A percentile compares a stretch with the other conserved stretches of the same genome.
phyloP scores from a whole-genome alignment of 2,888 invertebrate genomes.

The Notodonta ziczac region DNA sequence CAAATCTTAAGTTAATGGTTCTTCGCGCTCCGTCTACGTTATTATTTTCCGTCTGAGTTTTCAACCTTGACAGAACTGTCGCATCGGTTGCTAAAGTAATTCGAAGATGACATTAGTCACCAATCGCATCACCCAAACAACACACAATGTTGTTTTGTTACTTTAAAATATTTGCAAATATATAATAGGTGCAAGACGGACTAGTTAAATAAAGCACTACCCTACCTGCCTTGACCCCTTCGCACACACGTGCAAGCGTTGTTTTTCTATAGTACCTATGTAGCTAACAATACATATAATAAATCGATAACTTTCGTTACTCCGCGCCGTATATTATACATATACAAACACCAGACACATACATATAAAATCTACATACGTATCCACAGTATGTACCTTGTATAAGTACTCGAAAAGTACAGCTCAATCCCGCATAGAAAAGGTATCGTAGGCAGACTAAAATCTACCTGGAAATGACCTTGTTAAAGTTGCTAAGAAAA shows the following conservation, averaged over 20 bases:
- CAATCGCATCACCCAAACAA: not conserved
- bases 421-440: constrained; percentile 9
- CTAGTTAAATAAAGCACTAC: constrained; percentile 38
- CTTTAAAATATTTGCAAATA: constrained; percentile 20
- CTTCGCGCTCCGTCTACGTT: no score
- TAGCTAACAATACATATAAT: constrained; percentile 18
- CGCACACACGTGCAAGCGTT: constrained; percentile 50
- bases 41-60: no score
- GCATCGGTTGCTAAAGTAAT: not conserved
- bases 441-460: constrained; percentile 8
- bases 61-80: not conserved
- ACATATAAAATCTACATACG: no score
- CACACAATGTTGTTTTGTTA: constrained; percentile 7
- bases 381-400: not conserved
- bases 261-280: constrained; percentile 42
- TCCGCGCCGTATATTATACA: constrained; percentile 16
- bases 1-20: no score
- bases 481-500: constrained; percentile 23
- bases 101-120: constrained; percentile 1
- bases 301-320: constrained; percentile 55
- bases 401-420: not conserved
- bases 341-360: constrained; percentile 7
- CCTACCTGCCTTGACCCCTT: constrained; percentile 55
- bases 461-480: constrained; percentile 28
- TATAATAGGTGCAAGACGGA: constrained; percentile 21